Conservation (phyloP, 2,113 vertebrate species). For the Notarius quadriscutis region DNA sequence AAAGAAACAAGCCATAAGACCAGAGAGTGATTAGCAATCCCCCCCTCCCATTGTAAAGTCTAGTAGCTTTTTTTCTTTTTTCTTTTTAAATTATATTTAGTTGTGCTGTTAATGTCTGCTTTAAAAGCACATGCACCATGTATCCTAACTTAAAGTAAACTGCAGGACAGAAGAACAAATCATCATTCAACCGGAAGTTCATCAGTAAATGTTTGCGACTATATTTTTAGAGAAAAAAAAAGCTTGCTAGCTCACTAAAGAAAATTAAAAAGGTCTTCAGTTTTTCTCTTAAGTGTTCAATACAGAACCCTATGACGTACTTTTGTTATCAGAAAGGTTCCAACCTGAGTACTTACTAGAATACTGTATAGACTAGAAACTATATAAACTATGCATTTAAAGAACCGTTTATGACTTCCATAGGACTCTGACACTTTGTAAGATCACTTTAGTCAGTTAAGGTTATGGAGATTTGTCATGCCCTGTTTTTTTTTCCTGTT, state of each 20-base stretch:
- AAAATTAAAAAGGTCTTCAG: not conserved
- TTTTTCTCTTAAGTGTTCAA: not conserved
- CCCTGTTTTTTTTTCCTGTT: not conserved
- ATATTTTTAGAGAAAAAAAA: not conserved
- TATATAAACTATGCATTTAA: not conserved
- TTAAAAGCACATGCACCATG: slow-evolving; percentile 8
- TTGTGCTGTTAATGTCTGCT: not conserved
- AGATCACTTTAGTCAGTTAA: not conserved
- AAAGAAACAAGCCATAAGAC: slow-evolving; percentile 20
- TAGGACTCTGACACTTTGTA: not conserved
- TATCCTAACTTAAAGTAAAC: slow-evolving; percentile 13
- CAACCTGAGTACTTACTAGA: not conserved
- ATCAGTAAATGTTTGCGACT: not conserved
- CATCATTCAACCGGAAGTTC: not conserved
- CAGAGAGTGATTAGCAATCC: not conserved
- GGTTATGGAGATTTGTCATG: not conserved
- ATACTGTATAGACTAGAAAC: not conserved
- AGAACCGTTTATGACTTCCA: not conserved
- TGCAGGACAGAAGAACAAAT: slow-evolving; percentile 6
- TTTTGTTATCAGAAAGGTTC: not conserved
- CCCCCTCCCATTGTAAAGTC: not conserved
- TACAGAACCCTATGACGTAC: not conserved
- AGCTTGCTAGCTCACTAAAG: not conserved
- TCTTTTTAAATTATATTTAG: slow-evolving; percentile 1
- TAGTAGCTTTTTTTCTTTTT: not conserved